These are phyloP conservation scores for Zonotrichia leucophrys DNA, from an alignment of 2,113 vertebrate species.

Conservation along the genomic window DNA sequence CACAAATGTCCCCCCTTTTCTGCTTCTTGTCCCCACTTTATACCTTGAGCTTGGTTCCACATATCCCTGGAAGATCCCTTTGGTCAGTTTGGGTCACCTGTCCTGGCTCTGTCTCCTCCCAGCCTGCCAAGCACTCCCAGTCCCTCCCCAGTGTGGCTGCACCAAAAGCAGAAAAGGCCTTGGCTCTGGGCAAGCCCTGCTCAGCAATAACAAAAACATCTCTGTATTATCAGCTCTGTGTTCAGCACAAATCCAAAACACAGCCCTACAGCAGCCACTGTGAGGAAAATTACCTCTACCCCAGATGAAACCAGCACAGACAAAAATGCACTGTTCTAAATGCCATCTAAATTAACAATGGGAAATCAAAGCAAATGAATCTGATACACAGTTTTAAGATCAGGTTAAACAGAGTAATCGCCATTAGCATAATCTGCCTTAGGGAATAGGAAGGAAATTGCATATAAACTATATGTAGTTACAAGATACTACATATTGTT, in stretches of 20 bases:
- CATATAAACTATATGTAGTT: not conserved
- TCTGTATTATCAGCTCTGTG: not conserved
- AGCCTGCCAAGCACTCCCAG: rapidly evolving
- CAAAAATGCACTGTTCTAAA: not conserved
- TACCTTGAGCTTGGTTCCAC: not conserved
- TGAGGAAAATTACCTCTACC: not conserved
- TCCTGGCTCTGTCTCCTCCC: not conserved
- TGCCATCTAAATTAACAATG: not conserved
- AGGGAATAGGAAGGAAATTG: not conserved
- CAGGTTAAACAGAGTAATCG: not conserved
- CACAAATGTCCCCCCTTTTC: not conserved
- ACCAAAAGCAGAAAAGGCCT: not conserved
- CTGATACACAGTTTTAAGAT: not conserved
- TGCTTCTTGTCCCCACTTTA: not conserved
- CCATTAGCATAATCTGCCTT: not conserved
- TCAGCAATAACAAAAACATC: not conserved
- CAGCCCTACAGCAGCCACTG: rapidly evolving
- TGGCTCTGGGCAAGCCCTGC: not conserved
- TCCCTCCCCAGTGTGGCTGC: not conserved
- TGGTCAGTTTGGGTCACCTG: not conserved
- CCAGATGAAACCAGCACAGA: not conserved
- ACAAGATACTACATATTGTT: not conserved
- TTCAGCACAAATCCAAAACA: not conserved
- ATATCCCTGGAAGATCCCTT: not conserved
- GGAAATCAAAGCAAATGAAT: not conserved